Evolutionary conservation across 2,888 invertebrate genomes (phyloP), one percentile per base, ranked within the genome.

Genomic region (Melieria picta): DNA sequence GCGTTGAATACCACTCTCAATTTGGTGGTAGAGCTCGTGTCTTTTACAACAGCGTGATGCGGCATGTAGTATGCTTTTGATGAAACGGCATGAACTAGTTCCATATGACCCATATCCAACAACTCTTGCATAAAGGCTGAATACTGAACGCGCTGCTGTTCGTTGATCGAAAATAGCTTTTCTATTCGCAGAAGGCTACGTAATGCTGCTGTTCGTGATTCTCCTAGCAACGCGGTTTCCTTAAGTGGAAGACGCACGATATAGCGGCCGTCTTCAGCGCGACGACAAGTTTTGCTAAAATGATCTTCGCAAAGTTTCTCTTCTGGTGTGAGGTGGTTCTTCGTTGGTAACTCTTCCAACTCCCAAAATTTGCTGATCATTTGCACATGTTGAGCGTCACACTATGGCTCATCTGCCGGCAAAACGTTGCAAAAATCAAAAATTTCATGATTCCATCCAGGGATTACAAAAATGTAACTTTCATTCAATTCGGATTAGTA

Each of bases 111-210:
- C n/a, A n/a, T n/a, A n/a, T n/a, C n/a, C n/a, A n/a, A n/a, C n/a
- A n/a, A n/a, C n/a, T n/a, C n/a, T n/a, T n/a, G n/a, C n/a, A n/a
- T n/a, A n/a, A n/a, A n/a, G n/a, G n/a, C n/a, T n/a, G n/a, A n/a
- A n/a, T n/a, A n/a, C n/a, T n/a, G n/a, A n/a, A n/a, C n/a, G n/a
- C n/a, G n/a, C n/a, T n/a, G 60, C 0, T 64, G 30, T 47, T 57
- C n/a, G 65, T 75, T 57, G 9, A 58, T 48, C 5, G 69, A 5
- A 11, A 75, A 71, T 2, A 55, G 56, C 16, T 16, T 56, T 62
- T 76, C 73, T 65, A 73, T 74, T 2, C 72, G 69, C 71, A 52
- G 70, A 62, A 30, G 71, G 72, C 11, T 66, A 55, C 63, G 71
- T 70, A 7, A 69, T 74, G 56, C 61, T 3, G 66, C 43, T 9